Percentiles rank a stretch among this genome's conserved stretches.
Conservation (phyloP, 1,140 invertebrate genomes). For the Chymomyza costata region DNA sequence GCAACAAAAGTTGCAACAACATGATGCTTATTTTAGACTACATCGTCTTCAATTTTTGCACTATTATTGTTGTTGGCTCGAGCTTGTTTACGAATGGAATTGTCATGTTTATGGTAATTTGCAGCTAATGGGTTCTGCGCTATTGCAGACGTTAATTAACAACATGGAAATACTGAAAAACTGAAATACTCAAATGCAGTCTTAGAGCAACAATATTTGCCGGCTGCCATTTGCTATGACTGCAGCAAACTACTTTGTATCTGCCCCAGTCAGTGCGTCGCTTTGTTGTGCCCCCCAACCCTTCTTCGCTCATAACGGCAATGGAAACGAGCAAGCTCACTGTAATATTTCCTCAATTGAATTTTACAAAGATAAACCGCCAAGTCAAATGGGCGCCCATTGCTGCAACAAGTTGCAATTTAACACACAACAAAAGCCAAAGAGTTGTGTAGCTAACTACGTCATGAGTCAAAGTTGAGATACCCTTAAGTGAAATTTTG, state of each 20-base stretch:
- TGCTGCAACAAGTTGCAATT: too few species aligned
- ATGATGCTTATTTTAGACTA: constrained; percentile 1
- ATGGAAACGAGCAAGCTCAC: too few species aligned
- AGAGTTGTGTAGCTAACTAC: too few species aligned
- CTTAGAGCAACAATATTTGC: constrained; percentile 2
- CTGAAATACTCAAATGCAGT: not conserved
- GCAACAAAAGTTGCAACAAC: too few species aligned
- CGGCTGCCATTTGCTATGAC: not conserved
- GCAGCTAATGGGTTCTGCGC: constrained; percentile 67
- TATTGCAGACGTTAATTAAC: constrained; percentile 68
- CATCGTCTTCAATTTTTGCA: constrained; percentile 15
- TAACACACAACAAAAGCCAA: too few species aligned
- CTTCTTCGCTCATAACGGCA: too few species aligned
- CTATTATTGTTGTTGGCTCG: not conserved
- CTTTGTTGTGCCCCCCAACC: too few species aligned
- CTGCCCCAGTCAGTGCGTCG: constrained; percentile 19
- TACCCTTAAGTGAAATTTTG: too few species aligned
- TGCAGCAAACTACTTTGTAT: constrained; percentile 30
- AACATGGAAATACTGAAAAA: constrained; percentile 40
- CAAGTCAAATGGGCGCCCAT: constrained; percentile 22
- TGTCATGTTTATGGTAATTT: constrained; percentile 73
- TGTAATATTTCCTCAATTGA: constrained; percentile 63
- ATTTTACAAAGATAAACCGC: constrained; percentile 39
- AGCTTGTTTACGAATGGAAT: constrained; percentile 44
- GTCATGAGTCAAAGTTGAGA: too few species aligned